Evolutionary conservation across 2,113 vertebrate genomes (phyloP).

Genomic region (Telmatochromis brichardi): DNA sequence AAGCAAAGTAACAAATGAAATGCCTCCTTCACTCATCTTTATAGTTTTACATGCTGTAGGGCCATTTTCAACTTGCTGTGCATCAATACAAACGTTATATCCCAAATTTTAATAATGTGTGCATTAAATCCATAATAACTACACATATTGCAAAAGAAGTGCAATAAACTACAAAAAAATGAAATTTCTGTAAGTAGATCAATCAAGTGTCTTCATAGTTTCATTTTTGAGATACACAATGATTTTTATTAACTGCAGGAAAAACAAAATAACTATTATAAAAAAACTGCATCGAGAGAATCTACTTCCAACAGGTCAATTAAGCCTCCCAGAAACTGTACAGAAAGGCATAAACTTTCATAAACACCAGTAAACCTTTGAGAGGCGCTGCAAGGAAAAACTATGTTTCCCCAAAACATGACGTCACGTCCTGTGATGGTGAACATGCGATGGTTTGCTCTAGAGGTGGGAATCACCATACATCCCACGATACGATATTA

Average conservation of each 20-base stretch:
- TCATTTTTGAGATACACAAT: background rate
- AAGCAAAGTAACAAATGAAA: background rate
- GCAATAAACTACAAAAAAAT: background rate
- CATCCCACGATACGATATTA: too few species aligned
- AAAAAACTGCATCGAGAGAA: fast-evolving
- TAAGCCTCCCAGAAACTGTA: background rate
- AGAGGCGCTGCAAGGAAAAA: background rate
- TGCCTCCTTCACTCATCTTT: background rate
- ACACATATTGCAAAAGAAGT: background rate
- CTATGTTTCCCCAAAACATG: fast-evolving
- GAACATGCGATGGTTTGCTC: fast-evolving
- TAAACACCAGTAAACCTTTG: background rate
- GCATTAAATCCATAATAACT: background rate
- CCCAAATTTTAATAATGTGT: background rate
- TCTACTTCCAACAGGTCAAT: fast-evolving
- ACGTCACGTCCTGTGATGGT: fast-evolving
- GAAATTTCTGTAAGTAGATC: too few species aligned
- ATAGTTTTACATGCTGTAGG: fast-evolving
- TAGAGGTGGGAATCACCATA: fast-evolving
- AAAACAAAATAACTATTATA: fast-evolving
- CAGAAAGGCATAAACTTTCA: background rate
- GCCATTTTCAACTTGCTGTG: fast-evolving
- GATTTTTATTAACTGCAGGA: fast-evolving
- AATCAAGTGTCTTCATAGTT: background rate
- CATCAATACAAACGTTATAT: background rate